Evolutionary conservation across 2,113 vertebrate species (phyloP), one percentile per base, ranked within the genome.

Genomic region (Candoia aspera): DNA sequence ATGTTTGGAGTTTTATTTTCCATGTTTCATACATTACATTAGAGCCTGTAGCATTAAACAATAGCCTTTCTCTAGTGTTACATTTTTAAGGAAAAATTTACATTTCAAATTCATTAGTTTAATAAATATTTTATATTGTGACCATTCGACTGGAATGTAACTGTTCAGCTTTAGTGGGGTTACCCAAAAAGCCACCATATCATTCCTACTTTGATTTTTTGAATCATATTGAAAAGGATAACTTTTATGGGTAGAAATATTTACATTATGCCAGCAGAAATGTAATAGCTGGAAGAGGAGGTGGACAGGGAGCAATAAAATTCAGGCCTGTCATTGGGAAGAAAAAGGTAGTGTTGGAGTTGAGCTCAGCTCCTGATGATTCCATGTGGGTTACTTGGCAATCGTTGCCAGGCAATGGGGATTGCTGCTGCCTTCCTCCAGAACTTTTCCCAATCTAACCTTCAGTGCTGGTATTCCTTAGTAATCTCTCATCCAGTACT

Each of bases 141-240:
- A 4, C 59, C 23, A 37, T 13, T 2, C 5, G 0, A 33, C 86
- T 87, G 53, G 1, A 1, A 1, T 42, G 23, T 23, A 59, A 6
- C 58, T 92, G 53, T 42, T 59, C 85, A 92, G 9, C 89, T 17
- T 21, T 4, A 89, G 5, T 8, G 46, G 0, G n/a, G 24, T 29
- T 87, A 10, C 11, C 88, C 53, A 6, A 90, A 68, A 1, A 29
- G n/a, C 62, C 19, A 64, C 12, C 1, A 90, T 94, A 49, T 42
- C 37, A 49, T 17, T 53, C 26, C 87, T 87, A 46, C 60, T 94
- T 96, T 95, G 84, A 94, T 73, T 93, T 97, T 95, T 93, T 92
- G 95, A 96, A 94, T 90, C 64, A 37, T 79, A 79, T 21, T 94
- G 93, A 62, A 68, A 96, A 96, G 95, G 37, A 87, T 90, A 94